Evolutionary conservation across 1,140 invertebrate species (phyloP).

Genomic region (Nephila pilipes): DNA sequence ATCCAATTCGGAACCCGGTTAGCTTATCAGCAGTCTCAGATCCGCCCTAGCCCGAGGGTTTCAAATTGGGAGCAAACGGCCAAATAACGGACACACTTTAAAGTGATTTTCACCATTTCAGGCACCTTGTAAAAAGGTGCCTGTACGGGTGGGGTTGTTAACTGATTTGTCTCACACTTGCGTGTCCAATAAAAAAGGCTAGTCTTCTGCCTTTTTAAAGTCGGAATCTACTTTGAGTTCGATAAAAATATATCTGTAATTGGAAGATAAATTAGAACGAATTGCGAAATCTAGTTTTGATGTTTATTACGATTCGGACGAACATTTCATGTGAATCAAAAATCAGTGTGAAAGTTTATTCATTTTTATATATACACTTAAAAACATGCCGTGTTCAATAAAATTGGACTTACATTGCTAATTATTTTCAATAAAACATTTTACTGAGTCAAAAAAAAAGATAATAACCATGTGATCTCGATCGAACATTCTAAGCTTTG

Average conservation of each 20-base stretch:
- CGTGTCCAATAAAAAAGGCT: not conserved
- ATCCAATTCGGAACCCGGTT: not conserved
- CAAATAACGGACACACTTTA: not conserved
- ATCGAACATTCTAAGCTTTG: too few relatives aligned
- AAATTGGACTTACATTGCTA: too few relatives aligned
- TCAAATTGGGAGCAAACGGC: constrained; percentile 4
- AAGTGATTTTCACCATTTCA: not conserved
- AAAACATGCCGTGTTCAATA: too few relatives aligned
- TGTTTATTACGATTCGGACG: too few relatives aligned
- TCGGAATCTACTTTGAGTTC: not conserved
- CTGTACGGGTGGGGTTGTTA: not conserved
- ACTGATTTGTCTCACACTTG: not conserved
- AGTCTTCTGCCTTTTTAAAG: not conserved
- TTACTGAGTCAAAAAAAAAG: too few relatives aligned
- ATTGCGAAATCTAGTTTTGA: not conserved
- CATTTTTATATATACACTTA: too few relatives aligned
- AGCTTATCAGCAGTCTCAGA: not conserved
- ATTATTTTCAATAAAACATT: too few relatives aligned
- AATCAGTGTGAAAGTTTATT: too few relatives aligned
- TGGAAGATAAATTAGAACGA: not conserved
- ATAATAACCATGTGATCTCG: too few relatives aligned
- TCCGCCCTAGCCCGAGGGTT: not conserved
- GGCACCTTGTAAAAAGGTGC: not conserved
- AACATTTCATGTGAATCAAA: too few relatives aligned
- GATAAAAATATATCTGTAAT: not conserved